Conservation (phyloP, 2,113 vertebrate species). For the Toxotes jaculatrix region DNA sequence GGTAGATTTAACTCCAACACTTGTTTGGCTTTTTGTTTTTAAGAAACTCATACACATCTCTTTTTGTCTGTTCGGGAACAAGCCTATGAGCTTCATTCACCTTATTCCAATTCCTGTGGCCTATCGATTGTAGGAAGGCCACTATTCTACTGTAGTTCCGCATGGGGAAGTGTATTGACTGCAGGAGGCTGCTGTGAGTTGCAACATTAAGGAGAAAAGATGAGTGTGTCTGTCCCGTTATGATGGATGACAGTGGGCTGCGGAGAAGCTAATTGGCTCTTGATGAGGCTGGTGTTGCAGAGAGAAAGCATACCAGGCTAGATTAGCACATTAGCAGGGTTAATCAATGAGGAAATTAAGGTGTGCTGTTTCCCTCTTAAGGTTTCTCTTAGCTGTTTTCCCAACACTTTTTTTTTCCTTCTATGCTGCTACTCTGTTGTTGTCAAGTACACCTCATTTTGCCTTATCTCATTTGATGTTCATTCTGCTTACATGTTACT, state of each 20-base stretch:
- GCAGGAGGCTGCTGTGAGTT: slow-evolving; percentile 62
- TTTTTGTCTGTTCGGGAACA: slow-evolving; percentile 28
- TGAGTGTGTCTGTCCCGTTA: slow-evolving; percentile 78
- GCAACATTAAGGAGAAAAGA: slow-evolving; percentile 76
- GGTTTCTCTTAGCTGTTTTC: slow-evolving; percentile 54
- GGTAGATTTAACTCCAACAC: background rate
- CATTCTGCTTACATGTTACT: background rate
- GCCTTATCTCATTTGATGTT: background rate
- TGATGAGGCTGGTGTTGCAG: slow-evolving; percentile 82
- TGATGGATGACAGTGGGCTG: slow-evolving; percentile 81
- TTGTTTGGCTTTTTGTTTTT: background rate
- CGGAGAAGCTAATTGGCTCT: slow-evolving; percentile 80
- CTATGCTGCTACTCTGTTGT: background rate
- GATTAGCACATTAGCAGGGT: slow-evolving; percentile 81
- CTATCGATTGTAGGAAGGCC: slow-evolving; percentile 63
- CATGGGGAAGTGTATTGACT: slow-evolving; percentile 74
- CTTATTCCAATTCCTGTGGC: slow-evolving; percentile 12
- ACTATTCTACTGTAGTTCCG: slow-evolving; percentile 61
- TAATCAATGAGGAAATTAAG: slow-evolving; percentile 80
- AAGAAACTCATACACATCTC: background rate
- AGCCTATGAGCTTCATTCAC: slow-evolving; percentile 33
- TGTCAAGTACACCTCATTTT: background rate
- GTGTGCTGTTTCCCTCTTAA: slow-evolving; percentile 66
- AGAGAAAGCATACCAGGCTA: slow-evolving; percentile 70
- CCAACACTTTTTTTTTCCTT: slow-evolving; percentile 7